These are phyloP conservation scores for Rhodophaea formosa DNA, from an alignment of 2,888 invertebrate species.

Conservation along the genomic window DNA sequence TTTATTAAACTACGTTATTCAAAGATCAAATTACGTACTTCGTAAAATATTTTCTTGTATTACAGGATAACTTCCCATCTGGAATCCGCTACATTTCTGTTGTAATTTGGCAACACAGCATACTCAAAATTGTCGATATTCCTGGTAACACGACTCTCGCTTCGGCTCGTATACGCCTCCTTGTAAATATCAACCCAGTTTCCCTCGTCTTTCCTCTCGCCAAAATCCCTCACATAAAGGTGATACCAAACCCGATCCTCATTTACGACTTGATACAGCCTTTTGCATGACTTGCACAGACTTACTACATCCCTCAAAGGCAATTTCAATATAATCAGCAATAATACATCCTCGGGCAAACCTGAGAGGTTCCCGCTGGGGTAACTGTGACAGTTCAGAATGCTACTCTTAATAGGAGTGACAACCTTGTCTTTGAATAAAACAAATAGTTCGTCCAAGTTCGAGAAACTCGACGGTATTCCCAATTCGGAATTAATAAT, in stretches of 20 bases:
- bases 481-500: constrained; percentile 33
- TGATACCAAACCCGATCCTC: constrained; percentile 42
- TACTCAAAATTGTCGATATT: constrained; percentile 27
- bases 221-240: constrained; percentile 46
- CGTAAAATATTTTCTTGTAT: constrained; percentile 18
- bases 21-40: no score
- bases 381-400: constrained; percentile 37
- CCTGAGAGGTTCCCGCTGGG: constrained; percentile 39
- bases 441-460: constrained; percentile 31
- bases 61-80: constrained; percentile 42
- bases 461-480: constrained; percentile 34
- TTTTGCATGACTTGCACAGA: constrained; percentile 40
- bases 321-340: constrained; percentile 39
- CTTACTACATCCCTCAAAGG: constrained; percentile 40
- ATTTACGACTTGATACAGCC: constrained; percentile 36
- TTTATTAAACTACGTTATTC: no score
- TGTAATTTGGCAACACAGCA: constrained; percentile 31
- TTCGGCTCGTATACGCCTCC: constrained; percentile 31
- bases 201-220: constrained; percentile 28
- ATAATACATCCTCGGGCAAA: constrained; percentile 41
- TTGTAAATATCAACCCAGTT: constrained; percentile 38
- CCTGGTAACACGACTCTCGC: constrained; percentile 22
- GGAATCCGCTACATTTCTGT: constrained; percentile 30
- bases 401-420: constrained; percentile 38
- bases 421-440: constrained; percentile 40